Conservation (phyloP, 1,140 invertebrate species). For the Periplaneta americana region DNA sequence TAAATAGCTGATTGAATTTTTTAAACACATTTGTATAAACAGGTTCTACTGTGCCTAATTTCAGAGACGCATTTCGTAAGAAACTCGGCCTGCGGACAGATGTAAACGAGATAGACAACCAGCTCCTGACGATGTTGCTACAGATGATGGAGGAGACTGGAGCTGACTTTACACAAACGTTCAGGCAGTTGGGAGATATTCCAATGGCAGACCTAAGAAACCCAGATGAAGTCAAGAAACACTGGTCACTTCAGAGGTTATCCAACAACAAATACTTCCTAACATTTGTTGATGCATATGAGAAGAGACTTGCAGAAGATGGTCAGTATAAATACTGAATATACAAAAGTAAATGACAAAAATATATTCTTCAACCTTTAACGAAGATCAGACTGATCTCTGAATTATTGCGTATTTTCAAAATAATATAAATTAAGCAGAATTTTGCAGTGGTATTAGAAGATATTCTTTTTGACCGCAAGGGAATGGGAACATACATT, state of each 20-base stretch:
- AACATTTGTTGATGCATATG: constrained; percentile 34
- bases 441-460: no score
- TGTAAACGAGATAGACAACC: constrained; percentile 35
- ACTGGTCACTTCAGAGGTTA: constrained; percentile 43
- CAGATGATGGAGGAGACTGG: constrained; percentile 54
- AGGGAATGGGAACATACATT: no score
- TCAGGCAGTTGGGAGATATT: constrained; percentile 49
- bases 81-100: constrained; percentile 44
- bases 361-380: no score
- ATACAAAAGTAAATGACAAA: no score
- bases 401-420: no score
- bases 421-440: no score
- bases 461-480: no score
- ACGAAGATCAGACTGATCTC: no score
- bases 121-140: constrained; percentile 47
- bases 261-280: constrained; percentile 38
- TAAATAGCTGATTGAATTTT: no score
- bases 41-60: no score
- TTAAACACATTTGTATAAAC: no score
- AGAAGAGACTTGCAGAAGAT: neutral
- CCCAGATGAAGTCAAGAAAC: constrained; percentile 31
- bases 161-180: constrained; percentile 58
- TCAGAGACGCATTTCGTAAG: constrained; percentile 22
- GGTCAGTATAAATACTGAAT: no score
- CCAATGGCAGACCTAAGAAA: constrained; percentile 36